Evolutionary conservation across 1,140 invertebrate species (phyloP), one percentile per base, ranked within the genome.

Genomic region (Marisa cornuarietis): DNA sequence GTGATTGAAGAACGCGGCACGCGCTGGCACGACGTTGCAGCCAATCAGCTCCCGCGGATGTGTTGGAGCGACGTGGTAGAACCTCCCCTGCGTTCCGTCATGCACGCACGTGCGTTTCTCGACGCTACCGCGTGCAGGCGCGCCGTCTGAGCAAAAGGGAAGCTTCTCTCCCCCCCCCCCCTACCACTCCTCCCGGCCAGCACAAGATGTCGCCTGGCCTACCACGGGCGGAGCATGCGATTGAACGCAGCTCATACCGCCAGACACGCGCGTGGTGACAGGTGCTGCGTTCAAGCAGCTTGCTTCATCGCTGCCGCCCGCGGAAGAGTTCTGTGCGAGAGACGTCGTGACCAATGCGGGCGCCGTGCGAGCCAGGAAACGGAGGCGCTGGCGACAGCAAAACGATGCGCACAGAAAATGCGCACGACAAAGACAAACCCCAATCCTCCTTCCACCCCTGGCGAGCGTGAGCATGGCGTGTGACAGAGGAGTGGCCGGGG

Each of bases 1-100:
- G 76, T 77, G 76, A 77, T 77, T 77, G 76, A 77, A 77, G 76
- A 77, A 77, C 49, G 11, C 62, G 22, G 76, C 76, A 63, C 76
- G 76, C 65, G 76, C 76, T 69, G 26, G 42, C 76, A 68, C 76
- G 63, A 42, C 20, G 26, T 24, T 66, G 54, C 76, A 54, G 76
- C 76, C 76, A 77, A 77, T 77, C 76, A 77, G 76, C n/a, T 54
- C 76, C 65, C 76, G 65, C 66, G 61, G 62, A 31, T 77, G 76
- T 68, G 51, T 77, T 68, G 63, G 65, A 77, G 76, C 76, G 76
- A 77, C 76, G 22, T 20, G 61, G 22, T 58, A 10, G 71, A 18
- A 52, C 22, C 49, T 16, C 22, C 42, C 76, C 20, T 54, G 76
- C 65, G 65, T 31, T 24, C 26, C 65, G 65, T 68, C 65, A 68